phyloP scores from a whole-genome alignment of 2,797 vertebrate genomes.

The Picus viridis region DNA sequence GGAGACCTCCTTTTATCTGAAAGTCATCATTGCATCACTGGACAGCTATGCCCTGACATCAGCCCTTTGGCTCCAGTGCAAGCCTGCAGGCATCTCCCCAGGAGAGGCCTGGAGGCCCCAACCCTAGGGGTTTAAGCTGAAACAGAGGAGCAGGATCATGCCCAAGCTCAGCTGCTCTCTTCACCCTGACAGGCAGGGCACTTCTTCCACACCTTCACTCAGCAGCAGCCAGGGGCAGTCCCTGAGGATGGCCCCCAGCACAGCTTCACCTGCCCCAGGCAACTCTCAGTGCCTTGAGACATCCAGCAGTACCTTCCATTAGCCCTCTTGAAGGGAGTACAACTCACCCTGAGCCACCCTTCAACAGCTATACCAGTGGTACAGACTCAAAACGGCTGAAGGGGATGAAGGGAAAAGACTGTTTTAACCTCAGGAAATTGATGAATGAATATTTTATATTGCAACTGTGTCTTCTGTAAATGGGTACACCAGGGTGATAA shows the following conservation, averaged over 20 bases:
- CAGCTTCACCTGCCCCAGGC: background rate
- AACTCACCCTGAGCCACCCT: background rate
- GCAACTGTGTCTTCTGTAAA: background rate
- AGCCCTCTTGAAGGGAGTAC: fast-evolving
- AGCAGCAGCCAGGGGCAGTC: background rate
- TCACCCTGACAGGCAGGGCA: background rate
- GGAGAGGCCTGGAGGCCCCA: background rate
- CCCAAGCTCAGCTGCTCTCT: background rate
- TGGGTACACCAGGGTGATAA: background rate
- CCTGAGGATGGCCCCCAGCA: background rate
- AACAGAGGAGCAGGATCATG: background rate
- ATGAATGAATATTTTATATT: constrained; percentile 9
- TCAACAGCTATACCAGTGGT: background rate
- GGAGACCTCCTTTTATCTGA: background rate
- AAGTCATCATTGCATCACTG: fast-evolving
- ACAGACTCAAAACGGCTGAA: background rate
- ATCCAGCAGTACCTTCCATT: background rate
- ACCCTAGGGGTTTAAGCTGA: fast-evolving
- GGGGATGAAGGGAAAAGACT: background rate
- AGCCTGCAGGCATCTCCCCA: background rate
- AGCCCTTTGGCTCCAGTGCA: fast-evolving
- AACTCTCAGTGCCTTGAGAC: fast-evolving
- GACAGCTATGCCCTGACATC: background rate
- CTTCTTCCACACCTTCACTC: background rate
- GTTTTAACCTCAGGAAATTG: constrained; percentile 12